Conservation (phyloP, 2,888 invertebrate genomes). For the Metallyticus violacea region DNA sequence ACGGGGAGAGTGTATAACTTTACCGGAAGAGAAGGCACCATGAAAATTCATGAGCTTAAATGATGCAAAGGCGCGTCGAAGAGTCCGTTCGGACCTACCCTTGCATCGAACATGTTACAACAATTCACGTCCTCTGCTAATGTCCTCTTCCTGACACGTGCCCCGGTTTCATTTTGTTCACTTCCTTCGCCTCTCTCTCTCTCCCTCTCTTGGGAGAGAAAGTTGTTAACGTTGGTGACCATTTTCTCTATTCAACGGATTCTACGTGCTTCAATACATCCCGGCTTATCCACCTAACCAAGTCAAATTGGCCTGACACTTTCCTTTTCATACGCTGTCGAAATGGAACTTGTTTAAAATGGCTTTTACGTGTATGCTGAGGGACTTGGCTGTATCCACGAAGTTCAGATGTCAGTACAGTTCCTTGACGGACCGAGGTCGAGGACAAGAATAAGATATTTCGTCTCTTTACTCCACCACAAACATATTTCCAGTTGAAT, state of each 20-base stretch:
- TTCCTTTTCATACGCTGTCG: no score
- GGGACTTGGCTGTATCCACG: no score
- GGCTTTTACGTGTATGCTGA: no score
- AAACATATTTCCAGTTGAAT: no score
- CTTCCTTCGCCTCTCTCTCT: not conserved
- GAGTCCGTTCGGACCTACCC: no score
- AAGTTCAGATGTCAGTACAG: no score
- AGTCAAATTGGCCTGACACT: no score
- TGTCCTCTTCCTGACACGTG: not conserved
- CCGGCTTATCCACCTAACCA: not conserved
- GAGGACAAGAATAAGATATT: no score
- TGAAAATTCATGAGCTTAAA: constrained; percentile 23
- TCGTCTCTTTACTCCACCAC: no score
- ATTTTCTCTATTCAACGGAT: not conserved
- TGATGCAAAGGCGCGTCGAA: constrained; percentile 4
- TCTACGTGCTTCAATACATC: not conserved
- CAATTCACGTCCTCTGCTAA: not conserved
- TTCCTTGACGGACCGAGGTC: no score
- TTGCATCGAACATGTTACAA: not conserved
- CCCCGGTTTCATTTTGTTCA: not conserved
- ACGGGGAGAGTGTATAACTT: not conserved
- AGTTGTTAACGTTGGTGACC: no score
- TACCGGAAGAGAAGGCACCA: not conserved
- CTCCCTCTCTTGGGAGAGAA: not conserved
- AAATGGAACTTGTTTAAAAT: no score